Evolutionary conservation across 1,140 invertebrate species (phyloP).

Genomic region (Reticulitermes speratus): DNA sequence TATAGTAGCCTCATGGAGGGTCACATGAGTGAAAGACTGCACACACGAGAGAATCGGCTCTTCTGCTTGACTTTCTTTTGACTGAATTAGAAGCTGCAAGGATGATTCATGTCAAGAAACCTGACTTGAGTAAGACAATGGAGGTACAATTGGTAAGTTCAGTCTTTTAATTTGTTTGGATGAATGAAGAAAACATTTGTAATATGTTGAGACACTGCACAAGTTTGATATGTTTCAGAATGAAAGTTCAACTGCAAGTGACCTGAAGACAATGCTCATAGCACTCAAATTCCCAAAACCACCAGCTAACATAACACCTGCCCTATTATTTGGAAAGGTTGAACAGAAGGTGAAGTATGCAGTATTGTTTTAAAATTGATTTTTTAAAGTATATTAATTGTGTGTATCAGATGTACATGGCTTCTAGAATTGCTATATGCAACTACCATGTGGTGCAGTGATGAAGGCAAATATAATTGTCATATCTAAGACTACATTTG

Average conservation of each 20-base stretch:
- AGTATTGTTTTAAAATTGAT: slow-evolving; percentile 20
- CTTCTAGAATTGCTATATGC: neutral
- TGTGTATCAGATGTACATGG: neutral
- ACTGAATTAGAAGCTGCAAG: slow-evolving; percentile 79
- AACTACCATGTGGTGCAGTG: too few relatives aligned
- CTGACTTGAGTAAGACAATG: slow-evolving; percentile 50
- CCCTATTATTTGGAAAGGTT: slow-evolving; percentile 76
- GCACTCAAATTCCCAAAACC: slow-evolving; percentile 81
- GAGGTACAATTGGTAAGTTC: slow-evolving; percentile 52
- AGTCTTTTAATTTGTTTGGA: slow-evolving; percentile 15
- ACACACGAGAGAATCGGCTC: slow-evolving; percentile 60
- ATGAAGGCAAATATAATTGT: too few relatives aligned
- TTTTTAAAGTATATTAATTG: neutral
- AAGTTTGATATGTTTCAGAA: slow-evolving; percentile 53
- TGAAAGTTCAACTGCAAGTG: slow-evolving; percentile 76
- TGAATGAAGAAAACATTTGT: neutral
- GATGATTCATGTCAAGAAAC: slow-evolving; percentile 66
- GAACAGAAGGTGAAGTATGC: slow-evolving; percentile 56
- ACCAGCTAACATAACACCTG: slow-evolving; percentile 74
- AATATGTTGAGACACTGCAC: neutral
- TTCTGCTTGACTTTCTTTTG: slow-evolving; percentile 76
- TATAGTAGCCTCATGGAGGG: slow-evolving; percentile 65
- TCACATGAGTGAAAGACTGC: slow-evolving; percentile 66
- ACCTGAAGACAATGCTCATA: slow-evolving; percentile 74
- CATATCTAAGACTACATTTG: too few relatives aligned